Evolutionary conservation across 2,797 vertebrate species (phyloP).

Genomic region (Macropus fuliginosus): DNA sequence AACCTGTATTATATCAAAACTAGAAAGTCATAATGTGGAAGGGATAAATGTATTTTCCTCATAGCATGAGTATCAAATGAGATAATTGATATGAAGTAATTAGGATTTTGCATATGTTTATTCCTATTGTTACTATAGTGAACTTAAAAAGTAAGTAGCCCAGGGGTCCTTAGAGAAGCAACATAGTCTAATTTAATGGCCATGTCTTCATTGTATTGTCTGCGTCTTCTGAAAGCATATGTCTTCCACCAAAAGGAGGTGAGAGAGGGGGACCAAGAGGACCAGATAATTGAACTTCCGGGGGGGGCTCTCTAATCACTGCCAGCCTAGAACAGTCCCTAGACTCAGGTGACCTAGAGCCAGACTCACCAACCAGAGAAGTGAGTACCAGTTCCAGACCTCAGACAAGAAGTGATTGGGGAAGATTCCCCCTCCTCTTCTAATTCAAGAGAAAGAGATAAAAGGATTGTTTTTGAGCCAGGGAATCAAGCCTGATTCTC

Average conservation of each 20-base stretch:
- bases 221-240: neutral
- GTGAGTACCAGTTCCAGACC: conserved; percentile 77
- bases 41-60: neutral
- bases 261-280: conserved; percentile 73
- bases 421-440: conserved; percentile 57
- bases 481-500: conserved; percentile 66
- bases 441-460: conserved; percentile 78
- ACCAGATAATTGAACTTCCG: conserved; percentile 81
- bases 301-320: conserved; percentile 77
- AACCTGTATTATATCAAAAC: neutral
- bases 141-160: neutral
- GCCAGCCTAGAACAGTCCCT: conserved; percentile 77
- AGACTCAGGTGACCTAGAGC: conserved; percentile 33
- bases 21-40: neutral
- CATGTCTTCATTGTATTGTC: neutral
- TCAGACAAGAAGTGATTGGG: conserved; percentile 81
- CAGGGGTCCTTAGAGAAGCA: neutral
- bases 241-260: conserved; percentile 33
- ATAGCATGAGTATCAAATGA: neutral
- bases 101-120: neutral
- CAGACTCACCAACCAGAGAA: neutral
- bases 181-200: neutral
- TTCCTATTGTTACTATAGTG: neutral
- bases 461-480: conserved; percentile 74
- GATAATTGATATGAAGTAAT: neutral